Evolutionary conservation across 2,113 vertebrate species (phyloP), one percentile per base, ranked within the genome.

Genomic region (Muscicapa adusta): DNA sequence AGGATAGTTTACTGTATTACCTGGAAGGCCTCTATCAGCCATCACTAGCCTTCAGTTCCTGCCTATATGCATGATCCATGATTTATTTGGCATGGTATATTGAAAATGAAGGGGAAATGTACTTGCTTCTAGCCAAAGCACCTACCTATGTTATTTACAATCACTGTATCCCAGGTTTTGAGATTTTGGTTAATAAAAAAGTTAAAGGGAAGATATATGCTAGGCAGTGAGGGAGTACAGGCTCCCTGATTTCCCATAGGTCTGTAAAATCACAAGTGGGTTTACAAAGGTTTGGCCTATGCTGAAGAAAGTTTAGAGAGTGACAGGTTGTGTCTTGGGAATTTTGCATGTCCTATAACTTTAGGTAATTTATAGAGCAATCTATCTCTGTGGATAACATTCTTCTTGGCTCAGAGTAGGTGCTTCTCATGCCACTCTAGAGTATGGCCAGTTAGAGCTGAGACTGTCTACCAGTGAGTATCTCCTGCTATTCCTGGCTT

Each of bases 231-330:
- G 38, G 10, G 6, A 70, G 15, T 3, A 1, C 2, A 56, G 18
- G 34, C 3, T 89, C 5, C 34, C 18, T 63, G 63, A 19, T 48
- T 71, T 23, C 9, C 26, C 4, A 2, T 3, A 5, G 38, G 20
- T 13, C 47, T 2, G 0, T 9, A 34, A 28, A 43, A 18, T 42
- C 75, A 62, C 15, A 56, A 33, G 9, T 38, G 19, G 6, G 0
- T 56, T 85, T 70, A 45, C 8, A 61, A 70, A 84, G 17, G 6
- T 14, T 56, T 94, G 31, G 14, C 23, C 40, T 63, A 6, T 51
- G 33, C 42, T 86, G 33, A 79, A 58, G 50, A 79, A 88, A 73
- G 24, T 1, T 26, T 85, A n/a, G 22, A 68, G 51, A 51, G 9
- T 40, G 14, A 51, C 15, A 71, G 20, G 28, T 7, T 67, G 4